Base-by-base conservation (phyloP, 2,888 invertebrate species). In the Antheraea assamensis region DNA sequence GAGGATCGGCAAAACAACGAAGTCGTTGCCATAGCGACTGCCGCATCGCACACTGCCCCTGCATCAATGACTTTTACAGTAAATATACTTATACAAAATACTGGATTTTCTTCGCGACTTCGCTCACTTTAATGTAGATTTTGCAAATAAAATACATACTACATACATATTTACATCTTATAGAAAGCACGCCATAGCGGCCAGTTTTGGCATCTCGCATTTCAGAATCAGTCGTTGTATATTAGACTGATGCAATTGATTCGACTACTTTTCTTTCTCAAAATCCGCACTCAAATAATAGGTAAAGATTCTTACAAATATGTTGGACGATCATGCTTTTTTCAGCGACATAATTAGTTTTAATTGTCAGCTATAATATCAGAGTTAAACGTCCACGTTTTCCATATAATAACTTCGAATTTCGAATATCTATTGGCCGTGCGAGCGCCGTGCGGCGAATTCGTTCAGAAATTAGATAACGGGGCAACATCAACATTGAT, bases 1-100 rank as follows among this genome's bases (percentile, higher is more conserved):
- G 84, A 80, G 86, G 82, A 93, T 93, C 88, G 93, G 88, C 92
- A 92, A 93, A 93, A 93, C 93, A 92, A 92, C 91, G 89, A 88
- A 86, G 84, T 80, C 77, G 91, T 91, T 87, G 83, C 90, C 84
- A 92, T 90, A 86, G 90, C 83, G 83, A 92, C 90, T 88, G 89
- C 88, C 89, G 92, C 90, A 89, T 88, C 89, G 92, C 90, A 89
- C 88, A 83, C 81, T 78, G 81, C 83, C 84, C 71, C 61, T 74
- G 72, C 72, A 72, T 68, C 75, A 72, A 71, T 55, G 68, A 74
- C 31, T 72, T 15, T 27, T 42, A 58, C 42, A 58, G 21, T 58
- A 58, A 55, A 13, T n/a, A 13, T 58, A 58, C 24, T 13, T 24
- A 42, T 13, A 42, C 13, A 13, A 42, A 42, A 42, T 42, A 42